Evolutionary conservation across 2,113 vertebrate species (phyloP), one percentile per base, ranked within the genome.

Genomic region (Colossoma macropomum): DNA sequence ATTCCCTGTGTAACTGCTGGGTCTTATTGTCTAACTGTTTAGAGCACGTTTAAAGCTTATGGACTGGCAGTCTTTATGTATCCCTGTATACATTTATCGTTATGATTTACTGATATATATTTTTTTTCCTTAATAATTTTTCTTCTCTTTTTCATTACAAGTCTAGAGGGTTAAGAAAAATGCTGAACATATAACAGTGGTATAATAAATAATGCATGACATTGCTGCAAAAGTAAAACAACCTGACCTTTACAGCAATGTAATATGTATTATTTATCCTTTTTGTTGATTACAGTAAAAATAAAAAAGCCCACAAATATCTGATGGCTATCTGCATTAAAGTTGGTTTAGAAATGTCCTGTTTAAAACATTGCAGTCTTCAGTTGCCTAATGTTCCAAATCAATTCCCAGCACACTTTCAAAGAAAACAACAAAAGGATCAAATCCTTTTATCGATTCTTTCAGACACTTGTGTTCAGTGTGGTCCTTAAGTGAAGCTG

Each of bases 381-480:
- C 23, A n/a, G 54, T n/a, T 23, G 23, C 54, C 54, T 62, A 62
- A 62, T 62, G 59, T 62, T 62, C 59, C 59, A 25, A 62, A 62
- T 62, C 59, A 25, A 62, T 62, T 62, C 59, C 59, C 21, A 27
- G 59, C n/a, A 21, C 59, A 62, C 10, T 27, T 62, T 62, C 13
- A 13, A 62, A 25, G 59, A 62, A 62, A 62, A 62, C 59, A 62
- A 27, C 59, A 25, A 25, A 62, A 62, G 59, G 10, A n/a, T 62
- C 59, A 62, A 62, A 62, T 62, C n/a, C 25, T 62, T 62, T 3
- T 62, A 62, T 62, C 27, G 59, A 62, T 62, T 11, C n/a, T 62
- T 27, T 27, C 59, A 62, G 59, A 62, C 59, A 62, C 59, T 62
- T 62, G 59, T 62, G n/a, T 27, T 62, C 59, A 62, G 59, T 62